Evolutionary conservation across 2,888 invertebrate genomes (phyloP).

Genomic region (Leucoma salicis): DNA sequence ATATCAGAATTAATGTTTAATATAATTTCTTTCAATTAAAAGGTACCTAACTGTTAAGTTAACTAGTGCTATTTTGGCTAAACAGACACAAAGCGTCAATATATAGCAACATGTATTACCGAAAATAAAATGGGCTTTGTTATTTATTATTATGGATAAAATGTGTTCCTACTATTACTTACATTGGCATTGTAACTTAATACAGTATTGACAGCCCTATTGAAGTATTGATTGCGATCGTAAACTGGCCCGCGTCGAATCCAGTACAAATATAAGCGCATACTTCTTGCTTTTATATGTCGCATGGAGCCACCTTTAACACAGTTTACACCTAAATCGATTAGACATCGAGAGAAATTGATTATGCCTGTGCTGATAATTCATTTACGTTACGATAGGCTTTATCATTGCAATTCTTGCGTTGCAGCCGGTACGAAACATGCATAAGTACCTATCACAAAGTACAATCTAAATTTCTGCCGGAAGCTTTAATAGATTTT

Average conservation of each 20-base stretch:
- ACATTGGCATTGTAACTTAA: not conserved
- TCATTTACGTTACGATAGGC: conserved; percentile 54
- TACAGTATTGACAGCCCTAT: conserved; percentile 28
- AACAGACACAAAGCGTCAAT: too few species aligned
- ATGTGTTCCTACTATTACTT: too few species aligned
- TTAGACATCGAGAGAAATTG: conserved; percentile 75
- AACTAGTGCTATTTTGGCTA: too few species aligned
- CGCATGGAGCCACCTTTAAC: conserved; percentile 55
- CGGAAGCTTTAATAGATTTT: too few species aligned
- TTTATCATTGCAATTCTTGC: conserved; percentile 57
- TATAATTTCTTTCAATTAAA: too few species aligned
- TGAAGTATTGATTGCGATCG: conserved; percentile 48
- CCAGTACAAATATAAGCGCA: conserved; percentile 69
- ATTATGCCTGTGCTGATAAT: conserved; percentile 68
- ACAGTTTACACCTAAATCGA: conserved; percentile 78
- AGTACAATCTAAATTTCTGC: too few species aligned
- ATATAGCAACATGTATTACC: too few species aligned
- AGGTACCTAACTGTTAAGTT: too few species aligned
- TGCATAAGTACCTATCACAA: too few species aligned
- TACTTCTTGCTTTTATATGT: conserved; percentile 54
- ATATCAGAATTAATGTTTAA: too few species aligned
- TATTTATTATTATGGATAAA: too few species aligned
- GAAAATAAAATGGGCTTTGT: too few species aligned
- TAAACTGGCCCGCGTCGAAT: conserved; percentile 67
- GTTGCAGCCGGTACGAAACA: conserved; percentile 36